A percentile compares a stretch with the other conserved stretches of the same genome.
phyloP scores from a whole-genome alignment of 2,113 vertebrate genomes.

The Seriola rivoliana region DNA sequence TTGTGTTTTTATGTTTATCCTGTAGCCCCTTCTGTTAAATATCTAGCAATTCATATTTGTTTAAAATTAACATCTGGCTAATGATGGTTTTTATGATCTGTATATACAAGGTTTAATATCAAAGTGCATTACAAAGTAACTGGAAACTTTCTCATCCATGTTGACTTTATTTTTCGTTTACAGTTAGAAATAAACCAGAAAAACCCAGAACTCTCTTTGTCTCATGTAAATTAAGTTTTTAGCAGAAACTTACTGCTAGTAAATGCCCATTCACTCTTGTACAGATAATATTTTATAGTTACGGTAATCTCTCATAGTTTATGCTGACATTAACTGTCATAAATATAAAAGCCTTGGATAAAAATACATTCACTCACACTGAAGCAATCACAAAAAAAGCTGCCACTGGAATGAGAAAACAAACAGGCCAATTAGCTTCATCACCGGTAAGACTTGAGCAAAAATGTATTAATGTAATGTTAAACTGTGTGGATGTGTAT shows the following conservation, averaged over 20 bases:
- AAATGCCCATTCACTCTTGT: conserved; percentile 15
- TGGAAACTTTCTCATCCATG: conserved; percentile 1
- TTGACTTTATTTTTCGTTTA: conserved; percentile 35
- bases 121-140: not conserved
- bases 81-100: not conserved
- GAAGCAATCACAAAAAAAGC: conserved; percentile 52
- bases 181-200: conserved; percentile 24
- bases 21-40: not conserved
- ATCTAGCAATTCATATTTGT: not conserved
- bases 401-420: conserved; percentile 58
- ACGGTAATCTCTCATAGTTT: conserved; percentile 43
- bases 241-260: not conserved
- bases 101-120: not conserved
- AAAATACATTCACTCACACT: conserved; percentile 70
- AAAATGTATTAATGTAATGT: not conserved
- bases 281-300: conserved; percentile 22
- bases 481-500: not conserved
- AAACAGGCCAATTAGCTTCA: not conserved
- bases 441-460: not conserved
- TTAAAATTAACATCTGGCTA: not conserved
- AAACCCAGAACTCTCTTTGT: not conserved
- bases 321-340: conserved; percentile 32
- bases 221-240: not conserved
- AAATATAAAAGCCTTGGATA: conserved; percentile 61
- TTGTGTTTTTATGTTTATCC: not conserved